These are phyloP conservation scores for Scalopus aquaticus DNA, from an alignment of 2,113 vertebrate genomes.

Conservation along the genomic window DNA sequence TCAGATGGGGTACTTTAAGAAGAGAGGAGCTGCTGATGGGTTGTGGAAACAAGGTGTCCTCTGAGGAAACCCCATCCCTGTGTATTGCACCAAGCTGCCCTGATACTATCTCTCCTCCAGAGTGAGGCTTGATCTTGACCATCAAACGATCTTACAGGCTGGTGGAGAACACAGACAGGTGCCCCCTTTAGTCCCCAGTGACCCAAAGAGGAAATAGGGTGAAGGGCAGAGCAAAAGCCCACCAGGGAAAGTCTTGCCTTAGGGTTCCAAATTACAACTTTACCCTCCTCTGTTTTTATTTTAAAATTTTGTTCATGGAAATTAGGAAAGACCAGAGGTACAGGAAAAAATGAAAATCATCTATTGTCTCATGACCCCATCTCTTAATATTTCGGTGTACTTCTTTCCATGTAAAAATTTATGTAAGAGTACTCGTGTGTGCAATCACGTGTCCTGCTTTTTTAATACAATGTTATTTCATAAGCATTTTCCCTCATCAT, in stretches of 20 bases:
- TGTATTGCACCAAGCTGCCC: not conserved
- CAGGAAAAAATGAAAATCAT: not conserved
- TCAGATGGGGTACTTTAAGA: not conserved
- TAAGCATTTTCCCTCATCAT: not conserved
- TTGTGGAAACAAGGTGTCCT: not conserved
- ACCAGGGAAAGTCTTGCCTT: not conserved
- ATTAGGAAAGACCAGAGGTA: not conserved
- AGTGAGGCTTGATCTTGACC: not conserved
- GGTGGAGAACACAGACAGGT: not conserved
- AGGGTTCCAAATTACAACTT: not conserved
- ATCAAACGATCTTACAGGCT: not conserved
- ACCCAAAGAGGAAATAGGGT: not conserved
- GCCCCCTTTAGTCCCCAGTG: not conserved
- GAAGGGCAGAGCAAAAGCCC: not conserved
- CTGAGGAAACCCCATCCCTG: not conserved
- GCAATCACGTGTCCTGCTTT: not conserved
- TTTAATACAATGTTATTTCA: not conserved
- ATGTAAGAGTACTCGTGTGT: not conserved
- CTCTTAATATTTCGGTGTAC: conserved; percentile 3
- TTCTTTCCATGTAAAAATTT: not conserved
- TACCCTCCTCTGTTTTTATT: not conserved
- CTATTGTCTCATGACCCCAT: not conserved
- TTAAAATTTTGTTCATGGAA: conserved; percentile 19
- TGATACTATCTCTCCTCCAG: not conserved
- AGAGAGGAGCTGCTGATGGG: not conserved